Conservation (phyloP, 2,797 vertebrate species). For the Clarias platycephalus region DNA sequence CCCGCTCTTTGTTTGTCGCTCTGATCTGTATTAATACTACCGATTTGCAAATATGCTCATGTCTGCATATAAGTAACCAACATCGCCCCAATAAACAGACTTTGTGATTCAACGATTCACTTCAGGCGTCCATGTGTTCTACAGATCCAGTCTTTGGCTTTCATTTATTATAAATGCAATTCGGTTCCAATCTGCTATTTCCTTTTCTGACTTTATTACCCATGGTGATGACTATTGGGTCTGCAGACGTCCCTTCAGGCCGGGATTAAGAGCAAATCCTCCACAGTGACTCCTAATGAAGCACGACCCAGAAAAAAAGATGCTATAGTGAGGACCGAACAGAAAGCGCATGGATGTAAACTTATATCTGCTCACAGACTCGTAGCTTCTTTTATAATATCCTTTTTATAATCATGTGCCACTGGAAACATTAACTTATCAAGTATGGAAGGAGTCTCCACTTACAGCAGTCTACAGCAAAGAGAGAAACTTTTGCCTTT, state of each 20-base stretch:
- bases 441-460: too few species aligned
- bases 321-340: not conserved
- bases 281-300: constrained; percentile 27
- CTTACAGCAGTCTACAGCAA: too few species aligned
- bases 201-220: constrained; percentile 2
- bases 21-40: not conserved
- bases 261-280: constrained; percentile 27
- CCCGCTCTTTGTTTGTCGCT: not conserved
- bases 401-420: not conserved
- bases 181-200: not conserved
- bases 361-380: not conserved
- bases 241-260: not conserved
- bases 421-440: too few species aligned
- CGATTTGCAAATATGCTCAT: not conserved
- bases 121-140: not conserved
- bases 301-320: constrained; percentile 49
- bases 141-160: not conserved
- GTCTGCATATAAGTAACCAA: not conserved
- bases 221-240: not conserved
- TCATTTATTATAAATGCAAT: not conserved
- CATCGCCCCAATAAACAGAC: not conserved
- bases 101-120: not conserved
- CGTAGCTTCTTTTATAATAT: not conserved
- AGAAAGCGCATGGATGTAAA: not conserved
- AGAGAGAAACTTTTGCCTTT: too few species aligned